Conservation (phyloP, 2,113 vertebrate genomes). For the Arenaria interpres region DNA sequence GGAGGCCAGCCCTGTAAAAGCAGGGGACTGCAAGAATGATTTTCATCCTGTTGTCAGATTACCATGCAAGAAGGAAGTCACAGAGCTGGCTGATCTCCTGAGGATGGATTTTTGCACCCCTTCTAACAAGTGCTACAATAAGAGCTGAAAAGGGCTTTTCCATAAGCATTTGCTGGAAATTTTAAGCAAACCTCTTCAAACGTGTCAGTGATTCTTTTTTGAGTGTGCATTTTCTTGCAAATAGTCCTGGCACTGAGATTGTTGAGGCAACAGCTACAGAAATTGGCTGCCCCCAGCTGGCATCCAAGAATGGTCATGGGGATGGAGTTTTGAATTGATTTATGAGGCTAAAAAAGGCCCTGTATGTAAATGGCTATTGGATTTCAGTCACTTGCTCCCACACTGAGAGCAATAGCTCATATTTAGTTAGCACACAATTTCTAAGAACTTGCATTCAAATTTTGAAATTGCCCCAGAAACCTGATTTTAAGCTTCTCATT, state of each 20-base stretch:
- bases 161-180: background rate
- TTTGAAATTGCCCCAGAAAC: background rate
- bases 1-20: background rate
- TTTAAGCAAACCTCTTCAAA: background rate
- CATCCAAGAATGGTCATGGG: background rate
- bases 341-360: background rate
- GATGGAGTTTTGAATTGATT: background rate
- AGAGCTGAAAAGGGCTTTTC: background rate
- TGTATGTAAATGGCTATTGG: background rate
- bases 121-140: background rate
- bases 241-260: background rate
- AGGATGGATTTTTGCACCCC: background rate
- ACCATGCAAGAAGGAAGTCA: no score
- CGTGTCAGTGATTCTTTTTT: background rate
- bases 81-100: background rate
- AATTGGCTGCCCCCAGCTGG: background rate
- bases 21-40: no score
- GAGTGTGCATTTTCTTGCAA: background rate
- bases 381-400: background rate
- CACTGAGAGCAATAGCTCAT: background rate
- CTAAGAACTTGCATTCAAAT: background rate
- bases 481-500: background rate
- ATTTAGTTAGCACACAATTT: rapidly evolving
- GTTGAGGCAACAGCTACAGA: background rate
- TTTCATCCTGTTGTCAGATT: background rate